phyloP scores from a whole-genome alignment of 2,113 vertebrate genomes.

The Platysteira castanea region DNA sequence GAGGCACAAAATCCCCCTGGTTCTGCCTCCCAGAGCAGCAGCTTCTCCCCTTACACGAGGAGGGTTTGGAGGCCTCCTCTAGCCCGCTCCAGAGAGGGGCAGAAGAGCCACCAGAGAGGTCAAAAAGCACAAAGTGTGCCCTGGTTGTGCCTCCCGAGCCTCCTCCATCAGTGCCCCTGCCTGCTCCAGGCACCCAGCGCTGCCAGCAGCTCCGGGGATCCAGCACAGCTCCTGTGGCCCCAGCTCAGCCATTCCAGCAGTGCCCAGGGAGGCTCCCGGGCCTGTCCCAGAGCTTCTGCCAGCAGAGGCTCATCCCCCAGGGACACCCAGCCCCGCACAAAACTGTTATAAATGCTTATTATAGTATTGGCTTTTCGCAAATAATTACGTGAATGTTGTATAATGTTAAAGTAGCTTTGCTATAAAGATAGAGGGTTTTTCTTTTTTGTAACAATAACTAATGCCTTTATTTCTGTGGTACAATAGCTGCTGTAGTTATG shows the following conservation, averaged over 20 bases:
- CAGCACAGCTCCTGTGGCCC: neutral
- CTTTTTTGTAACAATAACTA: no score
- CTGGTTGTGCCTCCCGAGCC: neutral
- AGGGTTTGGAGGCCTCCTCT: neutral
- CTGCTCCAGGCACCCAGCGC: neutral
- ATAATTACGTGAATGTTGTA: no score
- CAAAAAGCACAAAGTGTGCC: neutral
- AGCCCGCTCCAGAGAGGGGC: rapidly evolving
- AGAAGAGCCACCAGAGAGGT: neutral
- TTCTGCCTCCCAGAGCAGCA: neutral
- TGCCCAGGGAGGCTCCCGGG: neutral
- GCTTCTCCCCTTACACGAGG: neutral
- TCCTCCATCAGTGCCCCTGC: neutral
- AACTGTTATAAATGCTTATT: no score
- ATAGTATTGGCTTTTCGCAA: no score
- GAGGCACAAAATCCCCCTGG: neutral
- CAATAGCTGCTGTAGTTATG: no score
- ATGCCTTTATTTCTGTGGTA: no score
- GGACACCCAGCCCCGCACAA: neutral
- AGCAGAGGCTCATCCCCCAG: neutral
- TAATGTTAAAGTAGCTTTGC: no score
- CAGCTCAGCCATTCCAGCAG: neutral
- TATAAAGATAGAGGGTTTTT: no score
- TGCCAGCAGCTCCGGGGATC: neutral
- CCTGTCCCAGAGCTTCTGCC: neutral